phyloP scores from a whole-genome alignment of 2,113 vertebrate species.

The Stigmatopora argus region DNA sequence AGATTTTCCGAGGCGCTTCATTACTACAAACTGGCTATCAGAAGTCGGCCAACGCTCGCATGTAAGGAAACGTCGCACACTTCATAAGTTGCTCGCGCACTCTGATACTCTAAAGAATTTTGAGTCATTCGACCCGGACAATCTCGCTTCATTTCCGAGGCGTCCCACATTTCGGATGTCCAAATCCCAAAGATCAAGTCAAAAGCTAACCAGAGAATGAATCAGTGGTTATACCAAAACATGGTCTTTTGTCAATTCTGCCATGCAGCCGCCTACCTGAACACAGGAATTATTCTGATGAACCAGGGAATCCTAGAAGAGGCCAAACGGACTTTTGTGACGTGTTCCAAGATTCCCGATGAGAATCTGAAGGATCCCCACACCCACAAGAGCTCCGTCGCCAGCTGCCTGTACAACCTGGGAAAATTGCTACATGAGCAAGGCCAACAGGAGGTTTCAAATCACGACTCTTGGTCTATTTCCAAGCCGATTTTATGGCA shows the following conservation, averaged over 20 bases:
- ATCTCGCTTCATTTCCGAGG: background rate
- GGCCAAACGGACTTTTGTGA: slow-evolving; percentile 86
- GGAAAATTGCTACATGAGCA: slow-evolving; percentile 95
- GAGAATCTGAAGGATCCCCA: slow-evolving; percentile 98
- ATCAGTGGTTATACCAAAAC: background rate
- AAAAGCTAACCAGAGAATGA: background rate
- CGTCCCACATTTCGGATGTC: slow-evolving; percentile 1
- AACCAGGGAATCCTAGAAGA: slow-evolving; percentile 91
- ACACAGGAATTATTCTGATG: slow-evolving; percentile 97
- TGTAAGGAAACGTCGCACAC: slow-evolving; percentile 76
- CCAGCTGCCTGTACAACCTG: slow-evolving; percentile 97
- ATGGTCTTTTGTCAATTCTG: background rate
- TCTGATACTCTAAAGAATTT: slow-evolving; percentile 5
- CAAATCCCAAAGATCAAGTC: background rate
- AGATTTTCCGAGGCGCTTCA: slow-evolving; percentile 86
- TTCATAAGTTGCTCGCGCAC: background rate
- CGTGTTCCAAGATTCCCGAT: slow-evolving; percentile 94
- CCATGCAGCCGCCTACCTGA: slow-evolving; percentile 91
- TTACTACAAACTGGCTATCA: slow-evolving; percentile 94
- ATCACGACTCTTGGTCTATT: background rate
- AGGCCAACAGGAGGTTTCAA: slow-evolving; percentile 82
- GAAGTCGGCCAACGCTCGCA: slow-evolving; percentile 92
- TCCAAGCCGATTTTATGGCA: background rate
- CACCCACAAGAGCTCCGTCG: slow-evolving; percentile 95
- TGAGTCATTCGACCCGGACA: slow-evolving; percentile 9